Conservation (phyloP, 2,797 vertebrate genomes). For the Craterocephalus amniculus region DNA sequence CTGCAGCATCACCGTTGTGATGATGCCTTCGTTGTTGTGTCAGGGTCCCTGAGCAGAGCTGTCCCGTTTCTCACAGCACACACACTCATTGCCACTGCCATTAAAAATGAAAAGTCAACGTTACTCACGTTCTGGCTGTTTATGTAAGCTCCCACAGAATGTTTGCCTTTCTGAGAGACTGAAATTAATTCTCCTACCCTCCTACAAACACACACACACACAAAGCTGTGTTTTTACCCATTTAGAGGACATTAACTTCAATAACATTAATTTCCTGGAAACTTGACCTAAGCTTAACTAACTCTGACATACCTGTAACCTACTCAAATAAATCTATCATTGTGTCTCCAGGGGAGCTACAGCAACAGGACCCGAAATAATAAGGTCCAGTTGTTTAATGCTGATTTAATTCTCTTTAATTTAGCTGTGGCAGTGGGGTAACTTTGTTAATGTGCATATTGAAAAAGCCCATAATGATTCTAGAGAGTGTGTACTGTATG, state of each 20-base stretch:
- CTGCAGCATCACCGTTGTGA: slow-evolving; percentile 23
- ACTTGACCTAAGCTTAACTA: background rate
- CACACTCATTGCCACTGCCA: slow-evolving; percentile 40
- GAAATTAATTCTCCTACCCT: slow-evolving; percentile 24
- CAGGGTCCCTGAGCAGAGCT: slow-evolving; percentile 43
- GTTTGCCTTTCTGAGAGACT: slow-evolving; percentile 50
- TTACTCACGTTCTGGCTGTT: slow-evolving; percentile 59
- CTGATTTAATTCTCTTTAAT: background rate
- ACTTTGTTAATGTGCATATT: slow-evolving; percentile 17
- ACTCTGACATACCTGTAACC: background rate
- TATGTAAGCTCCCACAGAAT: slow-evolving; percentile 59
- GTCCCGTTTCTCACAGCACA: slow-evolving; percentile 35
- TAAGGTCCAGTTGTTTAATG: background rate
- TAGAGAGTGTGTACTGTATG: slow-evolving; percentile 2
- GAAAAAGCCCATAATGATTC: slow-evolving; percentile 12
- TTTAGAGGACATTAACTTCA: background rate
- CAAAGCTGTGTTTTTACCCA: background rate
- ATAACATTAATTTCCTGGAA: background rate
- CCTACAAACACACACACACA: slow-evolving; percentile 2
- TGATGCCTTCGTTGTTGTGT: slow-evolving; percentile 48
- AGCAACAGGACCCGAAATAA: background rate
- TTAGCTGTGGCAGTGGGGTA: background rate
- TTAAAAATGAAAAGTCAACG: slow-evolving; percentile 66
- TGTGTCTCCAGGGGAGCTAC: background rate
- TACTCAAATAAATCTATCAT: background rate